Conservation (phyloP, 2,888 invertebrate species). For the Opisthograptis luteolata region DNA sequence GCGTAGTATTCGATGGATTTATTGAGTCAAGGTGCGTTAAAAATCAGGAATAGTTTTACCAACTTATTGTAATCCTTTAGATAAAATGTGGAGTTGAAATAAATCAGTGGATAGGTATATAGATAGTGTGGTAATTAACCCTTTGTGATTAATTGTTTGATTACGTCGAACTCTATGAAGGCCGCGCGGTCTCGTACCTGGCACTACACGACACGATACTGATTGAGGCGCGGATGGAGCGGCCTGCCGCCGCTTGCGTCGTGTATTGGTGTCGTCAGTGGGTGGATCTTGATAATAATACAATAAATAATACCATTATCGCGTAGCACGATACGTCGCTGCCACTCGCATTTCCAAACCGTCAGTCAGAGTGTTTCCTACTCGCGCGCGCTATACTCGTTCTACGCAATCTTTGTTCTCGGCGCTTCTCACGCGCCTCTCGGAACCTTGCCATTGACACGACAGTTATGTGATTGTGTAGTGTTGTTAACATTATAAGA, state of each 20-base stretch:
- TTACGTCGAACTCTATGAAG: constrained; percentile 73
- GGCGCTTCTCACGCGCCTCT: constrained; percentile 24
- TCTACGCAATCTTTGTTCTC: constrained; percentile 22
- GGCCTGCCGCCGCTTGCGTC: constrained; percentile 47
- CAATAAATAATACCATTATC: constrained; percentile 61
- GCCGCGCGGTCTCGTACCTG: constrained; percentile 75
- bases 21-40: constrained; percentile 58
- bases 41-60: neutral
- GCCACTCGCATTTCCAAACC: neutral
- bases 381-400: constrained; percentile 16
- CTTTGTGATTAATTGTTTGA: constrained; percentile 51
- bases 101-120: too few species aligned
- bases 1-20: too few species aligned
- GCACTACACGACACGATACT: constrained; percentile 62
- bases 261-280: constrained; percentile 59
- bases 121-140: constrained; percentile 47
- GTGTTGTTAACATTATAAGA: constrained; percentile 16
- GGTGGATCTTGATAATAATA: constrained; percentile 71
- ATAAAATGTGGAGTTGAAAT: neutral
- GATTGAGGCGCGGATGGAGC: constrained; percentile 45
- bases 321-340: constrained; percentile 25
- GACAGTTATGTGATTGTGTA: constrained; percentile 38
- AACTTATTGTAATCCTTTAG: neutral
- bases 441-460: constrained; percentile 39
- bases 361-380: constrained; percentile 9